Evolutionary conservation across 2,797 vertebrate genomes (phyloP), one percentile per base, ranked within the genome.

Genomic region (Bufotes viridis): DNA sequence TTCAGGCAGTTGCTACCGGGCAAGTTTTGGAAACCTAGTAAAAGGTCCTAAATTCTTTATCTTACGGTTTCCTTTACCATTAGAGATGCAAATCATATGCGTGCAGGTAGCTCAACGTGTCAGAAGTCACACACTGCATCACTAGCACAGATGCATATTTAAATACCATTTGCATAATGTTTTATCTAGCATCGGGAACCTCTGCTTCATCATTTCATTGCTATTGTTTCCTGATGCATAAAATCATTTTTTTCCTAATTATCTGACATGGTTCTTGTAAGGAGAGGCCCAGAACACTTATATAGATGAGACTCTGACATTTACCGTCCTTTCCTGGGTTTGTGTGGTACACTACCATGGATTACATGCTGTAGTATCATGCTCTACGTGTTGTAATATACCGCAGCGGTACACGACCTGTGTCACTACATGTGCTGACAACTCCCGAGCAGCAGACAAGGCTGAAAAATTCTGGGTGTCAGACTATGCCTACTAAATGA

Each of bases 91-190:
- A 78, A 85, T 85, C 34, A 53, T 76, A 85, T 85, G 72, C 58
- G 24, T 13, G 22, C 67, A 76, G 72, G 60, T 78, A 75, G 34
- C 7, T 78, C 72, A 15, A 24, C 14, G 72, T 85, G 83, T 85
- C 83, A 78, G 67, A 26, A 76, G 83, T 65, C 75, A 65, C 83
- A 78, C 72, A 75, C 83, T 11, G 70, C 76, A 79, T 42, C 85
- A 72, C 51, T 29, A n/a, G 76, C 76, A 3, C 14, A 67, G 78
- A 80, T 34, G 63, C 76, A 60, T 51, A 69, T 70, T 79, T 57
- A 8, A 57, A 86, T 34, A 15, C 3, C 51, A 86, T 84, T 84
- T 76, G 51, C 83, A 85, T 85, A 85, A 85, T 85, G 72, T 85
- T 85, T 84, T 85, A 85, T 85, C 55, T 65, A 60, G 58, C 72